Evolutionary conservation across 2,113 vertebrate species (phyloP).

Genomic region (Lucifuga dentata): DNA sequence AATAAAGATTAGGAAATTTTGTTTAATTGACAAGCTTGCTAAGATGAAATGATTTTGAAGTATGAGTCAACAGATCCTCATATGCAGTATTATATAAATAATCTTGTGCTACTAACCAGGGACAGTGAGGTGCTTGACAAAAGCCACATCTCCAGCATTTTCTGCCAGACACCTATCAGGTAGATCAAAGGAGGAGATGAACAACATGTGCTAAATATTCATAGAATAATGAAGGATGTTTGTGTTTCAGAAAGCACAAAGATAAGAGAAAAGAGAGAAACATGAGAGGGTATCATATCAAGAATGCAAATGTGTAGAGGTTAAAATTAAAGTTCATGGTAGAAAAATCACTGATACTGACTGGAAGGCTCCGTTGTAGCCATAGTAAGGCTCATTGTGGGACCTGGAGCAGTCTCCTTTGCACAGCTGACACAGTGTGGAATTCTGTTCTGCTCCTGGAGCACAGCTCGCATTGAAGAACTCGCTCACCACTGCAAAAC

Average conservation of each 20-base stretch:
- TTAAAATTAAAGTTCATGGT: background rate
- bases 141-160: conserved; percentile 86
- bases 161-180: conserved; percentile 87
- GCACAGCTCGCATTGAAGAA: conserved; percentile 85
- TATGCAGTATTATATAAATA: background rate
- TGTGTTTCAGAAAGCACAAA: background rate
- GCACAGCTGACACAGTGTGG: conserved; percentile 83
- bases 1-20: background rate
- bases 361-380: conserved; percentile 86
- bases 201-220: no score
- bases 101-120: conserved; percentile 78
- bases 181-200: background rate
- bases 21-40: background rate
- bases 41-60: background rate
- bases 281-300: background rate
- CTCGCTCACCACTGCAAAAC: conserved; percentile 76
- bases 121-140: conserved; percentile 88
- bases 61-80: background rate
- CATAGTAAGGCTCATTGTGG: conserved; percentile 78
- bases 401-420: conserved; percentile 81
- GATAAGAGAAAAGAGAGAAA: background rate
- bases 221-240: no score
- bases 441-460: conserved; percentile 73
- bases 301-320: background rate
- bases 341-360: conserved; percentile 71